phyloP scores from a whole-genome alignment of 2,888 invertebrate genomes.

The Chrysina gloriosa region DNA sequence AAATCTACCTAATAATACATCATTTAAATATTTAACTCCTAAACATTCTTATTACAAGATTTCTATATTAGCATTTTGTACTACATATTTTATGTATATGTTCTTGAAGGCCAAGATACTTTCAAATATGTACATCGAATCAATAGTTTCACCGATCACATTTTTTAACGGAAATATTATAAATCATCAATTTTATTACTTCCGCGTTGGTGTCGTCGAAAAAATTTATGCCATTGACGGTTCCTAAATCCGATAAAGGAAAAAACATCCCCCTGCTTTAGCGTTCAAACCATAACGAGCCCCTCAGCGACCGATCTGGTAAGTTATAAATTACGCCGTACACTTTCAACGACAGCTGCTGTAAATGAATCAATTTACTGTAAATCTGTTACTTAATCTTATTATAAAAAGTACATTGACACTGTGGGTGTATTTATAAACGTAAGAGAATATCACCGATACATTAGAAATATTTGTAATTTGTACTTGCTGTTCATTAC shows the following conservation, averaged over 20 bases:
- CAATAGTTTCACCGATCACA: background rate
- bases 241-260: slow-evolving; percentile 52
- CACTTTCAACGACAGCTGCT: slow-evolving; percentile 53
- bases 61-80: no score
- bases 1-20: no score
- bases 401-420: slow-evolving; percentile 40
- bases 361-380: slow-evolving; percentile 55
- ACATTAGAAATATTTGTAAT: slow-evolving; percentile 18
- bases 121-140: background rate
- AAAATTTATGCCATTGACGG: slow-evolving; percentile 50
- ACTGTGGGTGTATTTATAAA: slow-evolving; percentile 36
- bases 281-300: slow-evolving; percentile 51
- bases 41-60: no score
- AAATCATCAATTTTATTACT: slow-evolving; percentile 47
- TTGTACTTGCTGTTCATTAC: background rate
- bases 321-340: slow-evolving; percentile 53
- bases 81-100: no score
- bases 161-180: slow-evolving; percentile 15
- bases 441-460: slow-evolving; percentile 3
- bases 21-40: no score
- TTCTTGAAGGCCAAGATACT: no score
- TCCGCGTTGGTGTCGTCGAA: slow-evolving; percentile 47
- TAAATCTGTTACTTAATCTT: slow-evolving; percentile 47
- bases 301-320: slow-evolving; percentile 54
- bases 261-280: slow-evolving; percentile 46